Conservation (phyloP, 2,888 invertebrate genomes). For the Fissipunctia ypsillon region DNA sequence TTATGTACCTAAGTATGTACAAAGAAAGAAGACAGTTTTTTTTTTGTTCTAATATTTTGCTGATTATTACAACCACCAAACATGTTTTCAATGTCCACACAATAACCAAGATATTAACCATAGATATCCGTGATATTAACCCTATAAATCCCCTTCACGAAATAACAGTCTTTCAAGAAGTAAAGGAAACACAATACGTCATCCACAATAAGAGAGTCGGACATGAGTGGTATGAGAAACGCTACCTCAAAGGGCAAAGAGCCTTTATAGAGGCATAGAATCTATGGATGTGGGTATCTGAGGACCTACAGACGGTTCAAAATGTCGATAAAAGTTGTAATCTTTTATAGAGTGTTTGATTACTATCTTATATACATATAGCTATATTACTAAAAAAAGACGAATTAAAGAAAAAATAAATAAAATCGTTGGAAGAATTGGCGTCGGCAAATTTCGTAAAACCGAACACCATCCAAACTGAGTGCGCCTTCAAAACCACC, state of each 20-base stretch:
- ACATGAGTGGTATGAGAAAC: constrained; percentile 73
- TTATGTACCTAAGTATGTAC: too few relatives aligned
- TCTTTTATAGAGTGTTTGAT: not conserved
- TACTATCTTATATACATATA: too few relatives aligned
- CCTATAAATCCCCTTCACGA: not conserved
- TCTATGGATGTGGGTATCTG: constrained; percentile 6
- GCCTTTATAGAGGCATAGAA: not conserved
- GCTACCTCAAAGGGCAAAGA: constrained; percentile 4
- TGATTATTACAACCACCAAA: not conserved
- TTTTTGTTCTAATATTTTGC: too few relatives aligned
- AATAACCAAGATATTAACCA: not conserved
- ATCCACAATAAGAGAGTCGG: constrained; percentile 48
- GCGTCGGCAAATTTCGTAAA: too few relatives aligned
- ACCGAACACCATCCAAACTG: too few relatives aligned
- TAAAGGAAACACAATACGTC: constrained; percentile 68
- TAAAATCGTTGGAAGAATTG: too few relatives aligned
- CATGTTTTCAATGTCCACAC: not conserved
- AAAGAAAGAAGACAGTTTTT: too few relatives aligned
- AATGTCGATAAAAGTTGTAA: not conserved
- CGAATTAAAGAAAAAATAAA: too few relatives aligned
- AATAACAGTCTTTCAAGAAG: constrained; percentile 22
- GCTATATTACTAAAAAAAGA: too few relatives aligned
- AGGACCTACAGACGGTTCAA: not conserved
- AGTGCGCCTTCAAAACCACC: too few relatives aligned
- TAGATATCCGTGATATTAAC: not conserved